A percentile compares a stretch with the other conserved stretches of the same genome.
These are phyloP conservation scores for Tursiops truncatus DNA, from an alignment of 2,113 vertebrate genomes.

Conservation along the genomic window DNA sequence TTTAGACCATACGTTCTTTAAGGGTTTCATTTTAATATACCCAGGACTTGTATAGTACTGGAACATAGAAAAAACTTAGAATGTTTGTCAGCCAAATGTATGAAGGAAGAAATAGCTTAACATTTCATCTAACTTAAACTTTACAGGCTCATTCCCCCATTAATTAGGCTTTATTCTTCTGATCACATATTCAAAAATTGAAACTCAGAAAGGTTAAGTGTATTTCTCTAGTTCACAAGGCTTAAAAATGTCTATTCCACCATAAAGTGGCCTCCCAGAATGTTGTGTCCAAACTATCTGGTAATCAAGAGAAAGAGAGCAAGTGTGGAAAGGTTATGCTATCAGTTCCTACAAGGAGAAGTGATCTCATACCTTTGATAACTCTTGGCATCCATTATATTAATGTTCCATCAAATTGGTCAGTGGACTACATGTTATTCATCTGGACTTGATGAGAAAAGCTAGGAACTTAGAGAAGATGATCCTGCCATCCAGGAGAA, in stretches of 20 bases:
- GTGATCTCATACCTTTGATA: neutral
- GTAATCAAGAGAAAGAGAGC: neutral
- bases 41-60: neutral
- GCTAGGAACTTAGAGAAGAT: neutral
- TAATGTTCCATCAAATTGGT: neutral
- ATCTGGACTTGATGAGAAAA: neutral
- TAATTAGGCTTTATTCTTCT: conserved; percentile 5
- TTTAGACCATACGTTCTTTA: neutral
- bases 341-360: neutral
- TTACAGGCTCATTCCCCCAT: neutral
- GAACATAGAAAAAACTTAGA: neutral
- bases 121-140: neutral
- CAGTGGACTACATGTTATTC: neutral
- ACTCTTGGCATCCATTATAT: neutral
- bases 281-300: neutral
- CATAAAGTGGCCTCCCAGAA: neutral
- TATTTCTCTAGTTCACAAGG: neutral
- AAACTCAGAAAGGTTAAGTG: conserved; percentile 28
- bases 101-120: neutral
- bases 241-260: neutral
- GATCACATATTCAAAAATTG: neutral
- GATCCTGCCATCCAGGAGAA: neutral
- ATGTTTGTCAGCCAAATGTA: neutral
- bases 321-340: neutral
- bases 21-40: neutral